Evolutionary conservation across 2,113 vertebrate genomes (phyloP).

Genomic region (Panthera tigris): DNA sequence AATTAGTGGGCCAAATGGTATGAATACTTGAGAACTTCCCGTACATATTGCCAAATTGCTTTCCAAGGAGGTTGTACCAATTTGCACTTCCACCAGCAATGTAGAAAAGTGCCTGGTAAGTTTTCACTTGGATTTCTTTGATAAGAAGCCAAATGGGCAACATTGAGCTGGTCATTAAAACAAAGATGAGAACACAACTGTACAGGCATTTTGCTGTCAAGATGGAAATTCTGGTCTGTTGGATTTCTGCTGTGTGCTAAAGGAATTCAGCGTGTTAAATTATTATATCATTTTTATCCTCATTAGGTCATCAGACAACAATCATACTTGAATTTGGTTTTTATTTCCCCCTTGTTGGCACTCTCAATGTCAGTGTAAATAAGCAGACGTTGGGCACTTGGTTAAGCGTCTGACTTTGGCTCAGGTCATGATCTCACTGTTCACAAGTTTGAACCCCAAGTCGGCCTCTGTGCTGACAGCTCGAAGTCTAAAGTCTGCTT

Average conservation of each 20-base stretch:
- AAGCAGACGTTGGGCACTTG: neutral
- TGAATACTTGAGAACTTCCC: conserved; percentile 25
- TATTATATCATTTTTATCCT: neutral
- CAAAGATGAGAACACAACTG: neutral
- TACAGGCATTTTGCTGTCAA: neutral
- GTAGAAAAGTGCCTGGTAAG: neutral
- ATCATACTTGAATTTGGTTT: conserved; percentile 15
- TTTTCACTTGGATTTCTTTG: conserved; percentile 34
- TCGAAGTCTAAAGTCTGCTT: too few species aligned
- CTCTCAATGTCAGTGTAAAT: neutral
- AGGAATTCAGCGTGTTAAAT: neutral
- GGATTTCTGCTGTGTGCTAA: neutral
- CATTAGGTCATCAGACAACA: neutral
- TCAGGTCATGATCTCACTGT: too few species aligned
- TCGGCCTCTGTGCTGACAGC: too few species aligned
- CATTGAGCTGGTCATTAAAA: conserved; percentile 22
- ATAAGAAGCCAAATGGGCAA: conserved; percentile 8
- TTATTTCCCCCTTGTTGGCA: neutral
- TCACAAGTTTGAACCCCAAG: too few species aligned
- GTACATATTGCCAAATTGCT: neutral
- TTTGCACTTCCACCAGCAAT: neutral
- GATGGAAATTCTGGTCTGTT: neutral
- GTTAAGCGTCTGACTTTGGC: too few species aligned
- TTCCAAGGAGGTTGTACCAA: conserved; percentile 46
- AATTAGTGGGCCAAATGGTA: neutral